A percentile compares a stretch with the other conserved stretches of the same genome.
Evolutionary conservation across 2,888 invertebrate genomes (phyloP).

Genomic region (Crioceris asparagi): DNA sequence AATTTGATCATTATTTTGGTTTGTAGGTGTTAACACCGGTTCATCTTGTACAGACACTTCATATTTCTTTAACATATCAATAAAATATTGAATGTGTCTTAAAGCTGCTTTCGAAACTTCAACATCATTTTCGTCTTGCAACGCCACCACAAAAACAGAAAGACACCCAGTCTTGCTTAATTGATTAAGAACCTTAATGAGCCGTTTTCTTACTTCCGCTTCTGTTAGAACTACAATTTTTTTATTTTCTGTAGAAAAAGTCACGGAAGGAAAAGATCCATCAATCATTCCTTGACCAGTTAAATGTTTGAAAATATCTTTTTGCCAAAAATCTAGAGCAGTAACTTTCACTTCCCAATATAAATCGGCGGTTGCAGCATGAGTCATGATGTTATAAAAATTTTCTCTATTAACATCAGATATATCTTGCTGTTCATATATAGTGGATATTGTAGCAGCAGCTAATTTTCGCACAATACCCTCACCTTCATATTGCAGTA

Average conservation of each 20-base stretch:
- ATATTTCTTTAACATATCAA: conserved; percentile 46
- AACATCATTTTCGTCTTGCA: conserved; percentile 60
- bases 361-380: conserved; percentile 57
- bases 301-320: conserved; percentile 51
- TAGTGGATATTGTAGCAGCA: conserved; percentile 50
- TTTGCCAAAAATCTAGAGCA: conserved; percentile 61
- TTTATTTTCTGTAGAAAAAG: conserved; percentile 65
- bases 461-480: conserved; percentile 69
- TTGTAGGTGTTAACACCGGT: conserved; percentile 20
- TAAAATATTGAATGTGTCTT: conserved; percentile 43
- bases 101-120: conserved; percentile 57
- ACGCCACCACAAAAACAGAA: conserved; percentile 53
- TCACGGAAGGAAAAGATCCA: conserved; percentile 65
- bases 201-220: conserved; percentile 51
- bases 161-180: conserved; percentile 60
- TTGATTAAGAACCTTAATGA: conserved; percentile 55
- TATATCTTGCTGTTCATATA: conserved; percentile 56
- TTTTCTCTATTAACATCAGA: conserved; percentile 39
- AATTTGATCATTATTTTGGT: too few species aligned
- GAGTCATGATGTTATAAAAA: conserved; percentile 54
- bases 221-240: conserved; percentile 67
- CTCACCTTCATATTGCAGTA: conserved; percentile 58
- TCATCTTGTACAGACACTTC: conserved; percentile 37
- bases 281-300: conserved; percentile 76
- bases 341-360: conserved; percentile 75